Conservation (phyloP, 2,797 vertebrate species). For the Myotis planiceps region DNA sequence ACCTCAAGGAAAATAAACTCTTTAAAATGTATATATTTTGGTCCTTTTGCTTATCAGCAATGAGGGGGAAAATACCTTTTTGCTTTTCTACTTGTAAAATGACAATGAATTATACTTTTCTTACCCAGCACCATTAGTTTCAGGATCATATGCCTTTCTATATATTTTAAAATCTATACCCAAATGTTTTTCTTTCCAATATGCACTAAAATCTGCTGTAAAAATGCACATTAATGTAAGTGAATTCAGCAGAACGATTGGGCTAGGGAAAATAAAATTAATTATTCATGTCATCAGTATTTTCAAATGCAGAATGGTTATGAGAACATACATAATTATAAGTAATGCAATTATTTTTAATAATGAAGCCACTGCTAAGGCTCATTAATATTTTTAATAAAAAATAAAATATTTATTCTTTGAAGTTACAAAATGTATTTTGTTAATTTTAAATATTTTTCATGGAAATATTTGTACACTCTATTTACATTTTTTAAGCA, state of each 20-base stretch:
- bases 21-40: neutral
- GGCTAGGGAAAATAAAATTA: slow-evolving; percentile 62
- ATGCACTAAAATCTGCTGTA: slow-evolving; percentile 31
- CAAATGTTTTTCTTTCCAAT: slow-evolving; percentile 43
- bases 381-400: slow-evolving; percentile 72
- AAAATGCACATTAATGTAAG: slow-evolving; percentile 38
- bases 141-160: neutral
- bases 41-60: neutral
- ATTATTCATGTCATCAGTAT: slow-evolving; percentile 65
- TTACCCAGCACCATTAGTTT: neutral
- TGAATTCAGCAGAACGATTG: slow-evolving; percentile 57
- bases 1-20: neutral
- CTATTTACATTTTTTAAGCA: slow-evolving; percentile 61
- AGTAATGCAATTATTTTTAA: slow-evolving; percentile 48
- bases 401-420: slow-evolving; percentile 52
- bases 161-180: slow-evolving; percentile 7
- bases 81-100: slow-evolving; percentile 55
- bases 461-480: neutral
- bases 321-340: slow-evolving; percentile 56
- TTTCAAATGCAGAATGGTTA: slow-evolving; percentile 60
- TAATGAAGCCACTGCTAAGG: slow-evolving; percentile 30
- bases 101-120: neutral
- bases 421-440: slow-evolving; percentile 37
- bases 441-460: slow-evolving; percentile 58
- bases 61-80: neutral